These are phyloP conservation scores for Trogon melanurus DNA, from an alignment of 2,113 vertebrate genomes.

Conservation along the genomic window DNA sequence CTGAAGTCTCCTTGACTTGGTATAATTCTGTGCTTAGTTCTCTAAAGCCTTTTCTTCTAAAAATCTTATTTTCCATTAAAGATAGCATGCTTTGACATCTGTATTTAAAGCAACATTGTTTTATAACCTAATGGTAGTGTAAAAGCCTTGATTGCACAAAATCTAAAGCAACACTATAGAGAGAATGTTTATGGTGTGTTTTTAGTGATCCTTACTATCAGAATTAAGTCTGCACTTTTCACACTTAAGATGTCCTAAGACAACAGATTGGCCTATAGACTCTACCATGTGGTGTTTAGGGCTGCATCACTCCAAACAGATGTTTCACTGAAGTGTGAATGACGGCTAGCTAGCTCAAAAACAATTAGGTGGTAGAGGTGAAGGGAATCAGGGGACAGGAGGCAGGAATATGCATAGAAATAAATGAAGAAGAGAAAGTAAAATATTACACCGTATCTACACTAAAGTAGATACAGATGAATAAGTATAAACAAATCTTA, in stretches of 20 bases:
- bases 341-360: background rate
- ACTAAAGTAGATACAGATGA: background rate
- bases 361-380: background rate
- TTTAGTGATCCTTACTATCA: background rate
- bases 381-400: background rate
- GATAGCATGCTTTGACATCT: background rate
- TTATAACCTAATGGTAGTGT: background rate
- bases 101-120: background rate
- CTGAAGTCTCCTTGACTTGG: background rate
- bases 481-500: background rate
- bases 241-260: background rate
- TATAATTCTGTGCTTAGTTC: background rate
- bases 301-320: background rate
- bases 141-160: background rate
- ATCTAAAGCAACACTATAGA: background rate
- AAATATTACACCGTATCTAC: background rate
- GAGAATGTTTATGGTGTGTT: background rate
- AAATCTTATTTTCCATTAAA: background rate
- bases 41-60: background rate
- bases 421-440: background rate
- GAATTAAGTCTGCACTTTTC: background rate
- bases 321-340: background rate
- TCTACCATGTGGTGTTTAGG: background rate
- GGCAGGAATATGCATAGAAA: background rate
- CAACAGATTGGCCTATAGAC: background rate